These are phyloP conservation scores for Chondrilla cf. caribensis DNA, from an alignment of 37 sponge, comb jelly and placozoan species.

Conservation along the genomic window DNA sequence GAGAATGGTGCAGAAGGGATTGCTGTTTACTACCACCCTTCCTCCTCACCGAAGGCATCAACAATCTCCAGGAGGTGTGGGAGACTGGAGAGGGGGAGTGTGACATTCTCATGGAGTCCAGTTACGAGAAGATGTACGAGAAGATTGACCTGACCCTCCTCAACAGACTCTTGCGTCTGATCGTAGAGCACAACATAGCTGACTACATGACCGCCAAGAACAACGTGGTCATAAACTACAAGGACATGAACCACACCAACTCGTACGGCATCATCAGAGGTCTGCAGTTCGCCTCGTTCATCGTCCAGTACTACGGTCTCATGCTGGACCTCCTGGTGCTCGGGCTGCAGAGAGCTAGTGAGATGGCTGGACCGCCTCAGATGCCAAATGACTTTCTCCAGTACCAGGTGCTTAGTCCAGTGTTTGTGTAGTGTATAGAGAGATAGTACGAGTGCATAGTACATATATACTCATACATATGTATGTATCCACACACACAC, in stretches of 20 bases:
- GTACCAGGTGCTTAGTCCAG: slow-evolving; percentile 49
- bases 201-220: slow-evolving; percentile 99
- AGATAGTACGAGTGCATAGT: neutral
- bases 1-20: neutral
- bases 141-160: slow-evolving; percentile 97
- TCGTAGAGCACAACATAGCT: slow-evolving; percentile 99
- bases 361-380: slow-evolving; percentile 99
- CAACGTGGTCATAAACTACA: slow-evolving; percentile 99
- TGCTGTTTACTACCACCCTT: neutral
- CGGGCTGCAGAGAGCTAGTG: slow-evolving; percentile 94
- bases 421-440: no score
- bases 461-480: neutral
- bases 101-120: slow-evolving; percentile 94
- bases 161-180: slow-evolving; percentile 92
- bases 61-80: slow-evolving; percentile 98
- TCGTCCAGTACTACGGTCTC: slow-evolving; percentile 96
- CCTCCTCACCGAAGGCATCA: slow-evolving; percentile 60
- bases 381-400: slow-evolving; percentile 99
- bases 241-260: slow-evolving; percentile 99
- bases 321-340: slow-evolving; percentile 95
- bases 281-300: slow-evolving; percentile 98
- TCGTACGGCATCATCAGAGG: slow-evolving; percentile 98
- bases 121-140: slow-evolving; percentile 97
- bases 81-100: slow-evolving; percentile 95
- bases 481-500: no score